Evolutionary conservation across 2,888 invertebrate species (phyloP).

Genomic region (Dicranocentrus wangi): DNA sequence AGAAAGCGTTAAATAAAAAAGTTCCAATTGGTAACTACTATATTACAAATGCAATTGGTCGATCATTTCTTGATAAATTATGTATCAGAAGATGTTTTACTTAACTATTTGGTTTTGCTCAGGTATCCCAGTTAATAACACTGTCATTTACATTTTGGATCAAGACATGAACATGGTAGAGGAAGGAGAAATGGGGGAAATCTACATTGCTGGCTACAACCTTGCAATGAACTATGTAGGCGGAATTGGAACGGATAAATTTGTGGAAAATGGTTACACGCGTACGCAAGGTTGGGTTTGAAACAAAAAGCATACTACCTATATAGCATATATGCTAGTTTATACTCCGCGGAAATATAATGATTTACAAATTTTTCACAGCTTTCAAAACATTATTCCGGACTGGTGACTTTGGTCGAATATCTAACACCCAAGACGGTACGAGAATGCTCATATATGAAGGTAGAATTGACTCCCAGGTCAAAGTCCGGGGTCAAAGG

Average conservation of each 20-base stretch:
- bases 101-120: too few relatives aligned
- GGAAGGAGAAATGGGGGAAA: constrained; percentile 77
- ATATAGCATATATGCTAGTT: too few relatives aligned
- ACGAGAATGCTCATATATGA: constrained; percentile 52
- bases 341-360: too few relatives aligned
- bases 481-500: constrained; percentile 89
- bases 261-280: constrained; percentile 68
- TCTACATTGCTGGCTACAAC: constrained; percentile 72
- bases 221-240: constrained; percentile 72
- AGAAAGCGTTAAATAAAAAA: constrained; percentile 78
- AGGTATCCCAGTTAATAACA: constrained; percentile 87
- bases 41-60: too few relatives aligned
- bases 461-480: constrained; percentile 77
- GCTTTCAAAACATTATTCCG: too few relatives aligned
- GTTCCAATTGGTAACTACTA: constrained; percentile 90
- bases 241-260: constrained; percentile 68
- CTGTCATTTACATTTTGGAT: constrained; percentile 86
- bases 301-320: too few relatives aligned
- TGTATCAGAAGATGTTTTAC: too few relatives aligned
- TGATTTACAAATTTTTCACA: too few relatives aligned
- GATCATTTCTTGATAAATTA: too few relatives aligned
- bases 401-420: constrained; percentile 70
- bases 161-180: constrained; percentile 81
- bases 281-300: constrained; percentile 40
- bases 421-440: constrained; percentile 61